phyloP scores from a whole-genome alignment of 2,113 vertebrate species.

The Salminus brasiliensis region DNA sequence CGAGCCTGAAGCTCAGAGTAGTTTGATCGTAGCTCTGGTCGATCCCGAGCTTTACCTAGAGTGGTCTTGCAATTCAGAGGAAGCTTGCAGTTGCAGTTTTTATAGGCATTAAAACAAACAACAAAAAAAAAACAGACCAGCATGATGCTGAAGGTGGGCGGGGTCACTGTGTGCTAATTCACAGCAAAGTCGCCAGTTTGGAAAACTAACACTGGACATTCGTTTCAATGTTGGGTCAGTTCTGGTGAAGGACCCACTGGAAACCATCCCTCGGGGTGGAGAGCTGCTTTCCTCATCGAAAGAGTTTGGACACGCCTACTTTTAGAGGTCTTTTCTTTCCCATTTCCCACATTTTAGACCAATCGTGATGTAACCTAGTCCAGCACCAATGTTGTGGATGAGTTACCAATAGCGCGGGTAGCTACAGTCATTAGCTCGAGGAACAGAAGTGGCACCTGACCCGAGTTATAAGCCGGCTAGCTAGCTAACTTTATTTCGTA shows the following conservation, averaged over 20 bases:
- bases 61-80: neutral
- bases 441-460: no score
- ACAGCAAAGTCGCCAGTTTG: neutral
- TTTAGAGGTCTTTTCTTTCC: neutral
- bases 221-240: neutral
- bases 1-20: neutral
- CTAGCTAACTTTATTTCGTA: no score
- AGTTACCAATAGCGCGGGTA: no score
- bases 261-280: constrained; percentile 13
- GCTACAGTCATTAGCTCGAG: no score
- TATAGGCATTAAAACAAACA: neutral
- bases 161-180: constrained; percentile 4
- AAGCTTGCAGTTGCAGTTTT: neutral
- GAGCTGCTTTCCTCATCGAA: constrained; percentile 16
- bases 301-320: no score
- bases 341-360: neutral
- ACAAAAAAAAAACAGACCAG: neutral
- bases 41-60: neutral
- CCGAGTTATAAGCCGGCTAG: no score
- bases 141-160: neutral
- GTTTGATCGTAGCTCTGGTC: neutral
- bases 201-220: neutral
- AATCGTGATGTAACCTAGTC: neutral
- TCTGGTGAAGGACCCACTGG: neutral
- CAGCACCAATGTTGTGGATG: no score